Base-by-base conservation (phyloP, 2,797 vertebrate genomes). In the Chrysolophus pictus region DNA sequence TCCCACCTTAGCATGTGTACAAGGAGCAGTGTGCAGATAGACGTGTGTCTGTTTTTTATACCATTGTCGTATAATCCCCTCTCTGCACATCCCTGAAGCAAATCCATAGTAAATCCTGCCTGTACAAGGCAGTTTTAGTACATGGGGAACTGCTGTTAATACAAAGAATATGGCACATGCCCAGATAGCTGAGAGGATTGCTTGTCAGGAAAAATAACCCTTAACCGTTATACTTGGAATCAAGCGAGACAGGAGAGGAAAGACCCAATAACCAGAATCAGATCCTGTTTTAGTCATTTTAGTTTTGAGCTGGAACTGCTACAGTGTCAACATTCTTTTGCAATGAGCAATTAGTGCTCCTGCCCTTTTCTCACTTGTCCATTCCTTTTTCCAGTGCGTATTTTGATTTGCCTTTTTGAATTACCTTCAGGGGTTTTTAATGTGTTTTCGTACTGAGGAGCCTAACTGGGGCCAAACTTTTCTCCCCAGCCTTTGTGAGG, bases 281-380 rank as follows among this genome's bases (percentile, higher is more conserved):
- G 59, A 79, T 84, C 29, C 28, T 78, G 71, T 22, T 90, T 76
- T 73, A 82, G 82, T 67, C n/a, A 7, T 73, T 79, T 26, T 46
- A 65, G 37, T 68, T 91, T 59, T 90, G 28, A 90, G 64, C 76
- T 96, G 87, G 79, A 90, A 62, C 79, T 90, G 70, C 79, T 92
- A 90, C 88, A 64, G 6, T 9, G 24, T 74, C 64, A 82, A n/a
- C 49, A 42, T 93, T 94, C 58, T 84, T 91, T 49, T 88, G 74
- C 1, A 1, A 29, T 91, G 77, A 91, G 82, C 83, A 93, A 18
- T 94, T 93, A 90, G 47, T 31, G 29, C 29, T 73, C 62, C 87
- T 91, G 87, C 84, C 58, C 71, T 90, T 90, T 70, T n/a, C 88
- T 89, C 14, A 2, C 73, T 84, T 9, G 2, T 68, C 73, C 2